phyloP scores from a whole-genome alignment of 2,113 vertebrate genomes.

The Pipra filicauda region DNA sequence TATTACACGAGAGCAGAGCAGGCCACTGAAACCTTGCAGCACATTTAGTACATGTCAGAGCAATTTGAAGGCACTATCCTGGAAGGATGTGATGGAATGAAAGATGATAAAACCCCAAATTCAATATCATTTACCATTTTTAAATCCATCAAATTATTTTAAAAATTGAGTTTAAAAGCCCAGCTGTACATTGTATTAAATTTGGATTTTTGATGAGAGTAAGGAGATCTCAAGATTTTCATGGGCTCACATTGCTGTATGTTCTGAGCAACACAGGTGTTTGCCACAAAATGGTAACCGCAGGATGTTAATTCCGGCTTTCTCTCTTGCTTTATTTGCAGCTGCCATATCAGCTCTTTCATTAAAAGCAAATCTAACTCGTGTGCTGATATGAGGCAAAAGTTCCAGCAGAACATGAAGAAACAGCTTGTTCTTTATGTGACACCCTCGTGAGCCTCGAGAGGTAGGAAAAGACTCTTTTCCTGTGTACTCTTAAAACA shows the following conservation, averaged over 20 bases:
- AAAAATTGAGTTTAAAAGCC: not conserved
- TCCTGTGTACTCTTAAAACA: not conserved
- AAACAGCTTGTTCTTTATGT: conserved; percentile 59
- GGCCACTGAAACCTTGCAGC: not conserved
- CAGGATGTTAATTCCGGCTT: not conserved
- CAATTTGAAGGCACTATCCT: not conserved
- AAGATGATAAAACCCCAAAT: not conserved
- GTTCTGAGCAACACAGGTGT: not conserved
- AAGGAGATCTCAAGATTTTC: not conserved
- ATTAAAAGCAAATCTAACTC: conserved; percentile 53
- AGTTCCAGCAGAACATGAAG: conserved; percentile 66
- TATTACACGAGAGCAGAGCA: not conserved
- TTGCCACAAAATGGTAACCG: not conserved
- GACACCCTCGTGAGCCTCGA: conserved; percentile 68
- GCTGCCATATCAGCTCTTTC: not conserved
- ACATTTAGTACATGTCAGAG: not conserved
- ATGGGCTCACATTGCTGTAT: not conserved
- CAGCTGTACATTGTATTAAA: accelerated
- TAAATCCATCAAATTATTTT: not conserved
- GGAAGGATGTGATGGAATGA: not conserved
- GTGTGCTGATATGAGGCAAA: conserved; percentile 46
- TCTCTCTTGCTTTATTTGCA: not conserved
- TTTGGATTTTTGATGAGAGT: not conserved
- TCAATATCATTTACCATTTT: not conserved
- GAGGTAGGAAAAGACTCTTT: conserved; percentile 49